phyloP scores from a whole-genome alignment of 2,113 vertebrate genomes.

The Haliaeetus leucogaster region DNA sequence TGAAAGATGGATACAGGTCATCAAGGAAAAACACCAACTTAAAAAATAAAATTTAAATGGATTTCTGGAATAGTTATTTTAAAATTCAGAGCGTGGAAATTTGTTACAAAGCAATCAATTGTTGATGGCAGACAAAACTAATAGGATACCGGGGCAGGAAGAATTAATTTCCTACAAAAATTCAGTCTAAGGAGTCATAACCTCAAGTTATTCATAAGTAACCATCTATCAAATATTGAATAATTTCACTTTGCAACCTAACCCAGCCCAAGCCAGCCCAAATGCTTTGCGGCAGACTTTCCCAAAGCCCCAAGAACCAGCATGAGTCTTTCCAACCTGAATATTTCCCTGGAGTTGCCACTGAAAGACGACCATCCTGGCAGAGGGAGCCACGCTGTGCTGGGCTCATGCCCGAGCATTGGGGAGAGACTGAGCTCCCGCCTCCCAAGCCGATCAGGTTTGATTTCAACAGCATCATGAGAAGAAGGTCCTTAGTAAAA shows the following conservation, averaged over 20 bases:
- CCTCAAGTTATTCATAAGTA: background rate
- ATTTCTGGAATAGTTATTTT: background rate
- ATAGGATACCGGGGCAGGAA: background rate
- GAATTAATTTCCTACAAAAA: background rate
- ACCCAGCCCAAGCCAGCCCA: background rate
- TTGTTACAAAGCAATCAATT: background rate
- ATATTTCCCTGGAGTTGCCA: background rate
- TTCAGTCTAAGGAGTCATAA: background rate
- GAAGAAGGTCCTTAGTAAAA: background rate
- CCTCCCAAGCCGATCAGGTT: background rate
- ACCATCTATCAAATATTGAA: background rate
- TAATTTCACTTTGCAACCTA: background rate
- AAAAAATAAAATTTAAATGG: background rate
- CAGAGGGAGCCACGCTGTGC: accelerated
- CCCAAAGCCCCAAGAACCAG: background rate
- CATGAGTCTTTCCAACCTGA: background rate
- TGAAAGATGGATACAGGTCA: background rate
- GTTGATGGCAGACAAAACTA: background rate
- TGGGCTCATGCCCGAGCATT: accelerated
- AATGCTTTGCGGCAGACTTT: background rate
- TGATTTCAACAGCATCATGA: background rate
- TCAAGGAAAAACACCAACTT: background rate
- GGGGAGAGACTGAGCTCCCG: background rate
- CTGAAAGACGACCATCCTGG: background rate
- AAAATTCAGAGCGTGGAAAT: background rate